Percentiles rank a stretch among this genome's conserved stretches.
Conservation (phyloP, 2,888 invertebrate genomes). For the Dynastes grantii region DNA sequence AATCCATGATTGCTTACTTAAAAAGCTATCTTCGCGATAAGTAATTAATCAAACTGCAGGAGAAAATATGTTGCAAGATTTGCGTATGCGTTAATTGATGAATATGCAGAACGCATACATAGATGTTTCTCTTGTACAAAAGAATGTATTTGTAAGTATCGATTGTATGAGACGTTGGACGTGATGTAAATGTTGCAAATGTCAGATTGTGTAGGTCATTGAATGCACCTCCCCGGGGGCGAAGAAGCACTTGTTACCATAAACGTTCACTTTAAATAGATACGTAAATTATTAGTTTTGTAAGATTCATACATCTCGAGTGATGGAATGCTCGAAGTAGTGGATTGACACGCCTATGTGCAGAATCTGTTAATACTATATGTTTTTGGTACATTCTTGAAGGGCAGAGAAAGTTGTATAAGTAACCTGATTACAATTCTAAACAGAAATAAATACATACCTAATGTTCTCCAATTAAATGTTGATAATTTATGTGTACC, state of each 20-base stretch:
- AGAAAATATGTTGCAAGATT: neutral
- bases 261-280: neutral
- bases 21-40: neutral
- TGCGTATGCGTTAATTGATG: neutral
- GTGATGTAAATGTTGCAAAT: slow-evolving; percentile 10
- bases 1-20: no score
- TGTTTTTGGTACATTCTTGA: no score
- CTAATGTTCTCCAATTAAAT: no score
- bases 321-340: no score
- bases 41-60: neutral
- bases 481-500: no score
- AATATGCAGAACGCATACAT: neutral
- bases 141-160: neutral
- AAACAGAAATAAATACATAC: no score
- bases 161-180: neutral
- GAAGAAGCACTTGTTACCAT: neutral
- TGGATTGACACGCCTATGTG: neutral
- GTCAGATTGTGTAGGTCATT: slow-evolving; percentile 10
- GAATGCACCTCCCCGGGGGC: neutral
- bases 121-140: neutral
- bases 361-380: neutral
- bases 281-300: no score
- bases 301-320: no score
- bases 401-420: no score
- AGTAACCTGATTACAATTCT: no score